phyloP scores from a whole-genome alignment of 2,888 invertebrate species.

The Trilocha varians region DNA sequence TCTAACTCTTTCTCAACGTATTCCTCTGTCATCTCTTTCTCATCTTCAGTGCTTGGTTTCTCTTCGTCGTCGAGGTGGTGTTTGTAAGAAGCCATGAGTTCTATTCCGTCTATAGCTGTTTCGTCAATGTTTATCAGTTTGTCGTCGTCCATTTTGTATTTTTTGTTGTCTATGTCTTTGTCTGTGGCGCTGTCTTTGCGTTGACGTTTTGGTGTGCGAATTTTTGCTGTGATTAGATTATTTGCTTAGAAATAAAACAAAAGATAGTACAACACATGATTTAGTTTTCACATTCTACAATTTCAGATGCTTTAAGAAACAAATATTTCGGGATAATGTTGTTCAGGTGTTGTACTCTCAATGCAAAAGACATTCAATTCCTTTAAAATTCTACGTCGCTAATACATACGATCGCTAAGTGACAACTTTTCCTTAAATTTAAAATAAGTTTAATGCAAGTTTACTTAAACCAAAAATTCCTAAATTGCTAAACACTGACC shows the following conservation, averaged over 20 bases:
- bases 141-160: slow-evolving; percentile 47
- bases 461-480: not conserved
- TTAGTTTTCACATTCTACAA: too few relatives aligned
- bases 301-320: too few relatives aligned
- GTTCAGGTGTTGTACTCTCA: too few relatives aligned
- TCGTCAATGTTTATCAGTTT: slow-evolving; percentile 60
- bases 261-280: too few relatives aligned
- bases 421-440: too few relatives aligned
- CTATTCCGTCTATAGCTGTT: slow-evolving; percentile 66
- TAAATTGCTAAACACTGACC: slow-evolving; percentile 11
- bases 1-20: slow-evolving; percentile 42
- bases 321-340: too few relatives aligned
- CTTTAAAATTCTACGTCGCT: too few relatives aligned
- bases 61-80: slow-evolving; percentile 51
- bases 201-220: slow-evolving; percentile 63
- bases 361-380: too few relatives aligned
- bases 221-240: slow-evolving; percentile 35
- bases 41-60: slow-evolving; percentile 53
- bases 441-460: too few relatives aligned
- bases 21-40: slow-evolving; percentile 52
- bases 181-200: slow-evolving; percentile 75
- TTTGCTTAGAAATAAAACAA: too few relatives aligned
- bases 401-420: too few relatives aligned
- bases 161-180: slow-evolving; percentile 53
- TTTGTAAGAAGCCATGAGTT: slow-evolving; percentile 60